A percentile compares a stretch with the other conserved stretches of the same genome.
These are phyloP conservation scores for Stramonita haemastoma DNA, from an alignment of 2,888 invertebrate species.

Conservation along the genomic window DNA sequence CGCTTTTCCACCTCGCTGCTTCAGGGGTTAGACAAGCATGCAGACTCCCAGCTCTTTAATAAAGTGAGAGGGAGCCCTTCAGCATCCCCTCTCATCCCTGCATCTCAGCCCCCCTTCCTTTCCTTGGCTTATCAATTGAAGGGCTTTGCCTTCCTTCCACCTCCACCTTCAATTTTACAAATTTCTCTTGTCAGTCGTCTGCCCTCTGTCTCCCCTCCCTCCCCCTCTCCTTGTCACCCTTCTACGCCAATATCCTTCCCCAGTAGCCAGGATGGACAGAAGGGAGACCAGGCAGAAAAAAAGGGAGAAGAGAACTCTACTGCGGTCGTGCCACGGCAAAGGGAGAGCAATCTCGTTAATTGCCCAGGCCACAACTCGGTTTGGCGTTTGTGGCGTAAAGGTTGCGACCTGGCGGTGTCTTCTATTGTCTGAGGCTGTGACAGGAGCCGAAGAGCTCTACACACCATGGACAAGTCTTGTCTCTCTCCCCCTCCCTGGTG, in stretches of 20 bases:
- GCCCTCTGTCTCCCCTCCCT: slow-evolving; percentile 34
- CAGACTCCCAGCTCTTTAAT: slow-evolving; percentile 37
- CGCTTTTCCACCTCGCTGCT: slow-evolving; percentile 34
- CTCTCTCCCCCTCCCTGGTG: background rate
- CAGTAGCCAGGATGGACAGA: slow-evolving; percentile 41
- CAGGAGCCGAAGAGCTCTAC: background rate
- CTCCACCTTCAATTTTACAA: slow-evolving; percentile 42
- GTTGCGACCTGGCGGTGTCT: slow-evolving; percentile 36
- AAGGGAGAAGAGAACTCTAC: slow-evolving; percentile 23
- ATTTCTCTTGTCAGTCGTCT: slow-evolving; percentile 48
- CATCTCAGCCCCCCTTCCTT: background rate
- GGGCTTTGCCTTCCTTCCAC: background rate
- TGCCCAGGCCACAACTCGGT: slow-evolving; percentile 37
- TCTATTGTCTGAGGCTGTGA: slow-evolving; percentile 19
- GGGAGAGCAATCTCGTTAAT: slow-evolving; percentile 45
- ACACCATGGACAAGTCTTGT: background rate
- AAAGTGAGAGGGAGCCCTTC: slow-evolving; percentile 31
- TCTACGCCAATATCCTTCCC: background rate
- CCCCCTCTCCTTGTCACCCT: slow-evolving; percentile 41
- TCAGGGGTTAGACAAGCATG: slow-evolving; percentile 37
- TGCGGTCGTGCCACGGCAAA: background rate
- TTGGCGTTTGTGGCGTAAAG: slow-evolving; percentile 23
- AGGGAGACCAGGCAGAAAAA: slow-evolving; percentile 41
- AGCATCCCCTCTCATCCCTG: background rate
- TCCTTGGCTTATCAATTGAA: slow-evolving; percentile 17